Evolutionary conservation across 2,797 vertebrate genomes (phyloP), one percentile per base, ranked within the genome.

Genomic region (Cyclopterus lumpus): DNA sequence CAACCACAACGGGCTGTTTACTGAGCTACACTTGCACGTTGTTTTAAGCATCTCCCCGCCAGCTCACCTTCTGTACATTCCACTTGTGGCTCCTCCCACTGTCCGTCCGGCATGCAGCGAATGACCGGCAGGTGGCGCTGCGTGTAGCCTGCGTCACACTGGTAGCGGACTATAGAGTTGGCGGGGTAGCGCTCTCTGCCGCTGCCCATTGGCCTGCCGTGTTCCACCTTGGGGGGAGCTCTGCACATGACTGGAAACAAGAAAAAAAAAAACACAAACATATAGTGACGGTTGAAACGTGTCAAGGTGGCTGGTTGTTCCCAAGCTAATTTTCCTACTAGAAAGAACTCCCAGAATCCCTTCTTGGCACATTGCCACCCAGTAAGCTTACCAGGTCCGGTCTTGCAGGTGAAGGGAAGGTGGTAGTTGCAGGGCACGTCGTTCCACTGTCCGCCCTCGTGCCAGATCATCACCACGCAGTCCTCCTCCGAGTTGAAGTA

Each of bases 381-480:
- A 67, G 16, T 15, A 14, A 57, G 6, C 78, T 12, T 72, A 99
- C 98, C 96, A 79, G 96, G 96, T 90, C 94, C 95, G 74, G 93
- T 95, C 93, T 99, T 99, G 95, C 98, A 99, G 3, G 97, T 99
- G 93, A 97, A 99, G 32, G 98, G 96, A 73, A 99, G 96, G 80
- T 97, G 94, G 82, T 99, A 98, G 82, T 97, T 98, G 94, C 98
- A 99, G 44, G 97, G 97, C 2, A 99, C 96, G 0, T 98, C 96
- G 0, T 98, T 98, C 98, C 98, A 99, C 85, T 97, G 96, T 16
- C 97, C 97, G 5, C 84, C 93, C 86, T 98, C 97, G 0, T 98
- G 96, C 96, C 96, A 96, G 86, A 97, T 97, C 96, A 98, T 98
- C 80, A 99, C 98, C 30, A 98, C 96, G 0, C 98, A 99, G 58